Evolutionary conservation across 2,797 vertebrate species (phyloP).

Genomic region (Xenentodon cancila): DNA sequence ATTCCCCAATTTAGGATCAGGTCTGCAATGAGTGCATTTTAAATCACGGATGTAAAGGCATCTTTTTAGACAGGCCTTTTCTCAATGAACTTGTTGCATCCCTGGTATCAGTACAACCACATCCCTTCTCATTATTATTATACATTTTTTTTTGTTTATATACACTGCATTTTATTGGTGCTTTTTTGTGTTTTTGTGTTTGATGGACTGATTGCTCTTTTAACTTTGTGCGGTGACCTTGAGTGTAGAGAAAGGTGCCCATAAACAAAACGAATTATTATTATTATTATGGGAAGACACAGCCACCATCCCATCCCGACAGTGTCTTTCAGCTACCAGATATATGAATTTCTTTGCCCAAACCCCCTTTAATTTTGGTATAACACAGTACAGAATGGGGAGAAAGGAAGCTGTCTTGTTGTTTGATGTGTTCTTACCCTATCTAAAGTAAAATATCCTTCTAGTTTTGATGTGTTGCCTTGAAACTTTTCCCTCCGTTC

Average conservation of each 20-base stretch:
- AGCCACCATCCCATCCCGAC: slow-evolving; percentile 43
- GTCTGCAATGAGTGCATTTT: slow-evolving; percentile 49
- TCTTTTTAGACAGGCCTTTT: no score
- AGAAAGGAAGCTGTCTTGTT: slow-evolving; percentile 11
- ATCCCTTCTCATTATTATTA: no score
- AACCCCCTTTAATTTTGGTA: slow-evolving; percentile 67
- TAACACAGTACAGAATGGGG: slow-evolving; percentile 68
- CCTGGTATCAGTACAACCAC: no score
- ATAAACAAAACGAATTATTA: no score
- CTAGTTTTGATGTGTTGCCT: slow-evolving; percentile 74
- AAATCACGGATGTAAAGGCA: no score
- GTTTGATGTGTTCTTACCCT: slow-evolving; percentile 77
- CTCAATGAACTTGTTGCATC: no score
- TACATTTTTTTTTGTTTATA: no score
- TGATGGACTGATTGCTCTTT: no score
- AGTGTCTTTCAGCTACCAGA: slow-evolving; percentile 78
- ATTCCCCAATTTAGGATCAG: slow-evolving; percentile 46
- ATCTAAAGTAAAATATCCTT: slow-evolving; percentile 67
- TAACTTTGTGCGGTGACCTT: no score
- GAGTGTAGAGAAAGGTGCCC: no score
- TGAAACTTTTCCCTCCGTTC: slow-evolving; percentile 32
- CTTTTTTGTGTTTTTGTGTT: no score
- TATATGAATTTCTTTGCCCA: slow-evolving; percentile 68
- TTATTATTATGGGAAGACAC: slow-evolving; percentile 35
- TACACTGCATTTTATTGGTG: no score